Evolutionary conservation across 2,888 invertebrate species (phyloP).

Genomic region (Tenthredo amoena): DNA sequence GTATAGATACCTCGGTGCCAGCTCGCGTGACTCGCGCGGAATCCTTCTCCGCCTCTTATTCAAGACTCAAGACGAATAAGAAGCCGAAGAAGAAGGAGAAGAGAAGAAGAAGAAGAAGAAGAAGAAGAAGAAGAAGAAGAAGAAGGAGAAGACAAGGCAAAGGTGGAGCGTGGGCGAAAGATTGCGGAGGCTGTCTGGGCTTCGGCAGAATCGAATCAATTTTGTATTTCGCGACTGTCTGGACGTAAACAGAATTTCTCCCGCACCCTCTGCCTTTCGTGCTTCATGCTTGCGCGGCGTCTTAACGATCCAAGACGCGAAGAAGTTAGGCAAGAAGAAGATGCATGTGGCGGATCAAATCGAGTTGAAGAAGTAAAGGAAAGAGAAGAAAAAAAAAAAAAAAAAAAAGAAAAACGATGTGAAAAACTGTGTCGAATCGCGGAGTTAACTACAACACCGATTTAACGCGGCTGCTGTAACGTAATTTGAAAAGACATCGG

Average conservation of each 20-base stretch:
- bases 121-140: background rate
- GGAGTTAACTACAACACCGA: background rate
- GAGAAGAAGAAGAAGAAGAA: background rate
- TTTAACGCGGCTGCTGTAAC: background rate
- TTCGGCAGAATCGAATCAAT: conserved; percentile 30
- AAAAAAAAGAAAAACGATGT: background rate
- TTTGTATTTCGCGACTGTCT: conserved; percentile 15
- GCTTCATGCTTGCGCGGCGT: background rate
- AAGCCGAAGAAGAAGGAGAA: background rate
- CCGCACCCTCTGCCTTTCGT: background rate
- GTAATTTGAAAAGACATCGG: background rate
- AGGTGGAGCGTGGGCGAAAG: conserved; percentile 32
- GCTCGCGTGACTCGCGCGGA: conserved; percentile 57
- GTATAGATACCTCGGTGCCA: conserved; percentile 55
- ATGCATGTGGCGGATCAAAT: background rate
- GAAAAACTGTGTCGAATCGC: conserved; percentile 13
- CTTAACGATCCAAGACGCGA: conserved; percentile 3
- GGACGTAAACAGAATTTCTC: conserved; percentile 6
- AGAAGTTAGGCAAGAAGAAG: background rate
- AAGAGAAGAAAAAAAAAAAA: background rate
- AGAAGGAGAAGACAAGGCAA: conserved; percentile 11
- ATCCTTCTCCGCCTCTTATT: conserved; percentile 12
- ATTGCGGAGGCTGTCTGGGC: conserved; percentile 9
- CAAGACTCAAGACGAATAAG: conserved; percentile 5
- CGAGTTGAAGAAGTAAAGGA: no score